Evolutionary conservation across 2,113 vertebrate genomes (phyloP).

Genomic region (Speoplatyrhinus poulsoni): DNA sequence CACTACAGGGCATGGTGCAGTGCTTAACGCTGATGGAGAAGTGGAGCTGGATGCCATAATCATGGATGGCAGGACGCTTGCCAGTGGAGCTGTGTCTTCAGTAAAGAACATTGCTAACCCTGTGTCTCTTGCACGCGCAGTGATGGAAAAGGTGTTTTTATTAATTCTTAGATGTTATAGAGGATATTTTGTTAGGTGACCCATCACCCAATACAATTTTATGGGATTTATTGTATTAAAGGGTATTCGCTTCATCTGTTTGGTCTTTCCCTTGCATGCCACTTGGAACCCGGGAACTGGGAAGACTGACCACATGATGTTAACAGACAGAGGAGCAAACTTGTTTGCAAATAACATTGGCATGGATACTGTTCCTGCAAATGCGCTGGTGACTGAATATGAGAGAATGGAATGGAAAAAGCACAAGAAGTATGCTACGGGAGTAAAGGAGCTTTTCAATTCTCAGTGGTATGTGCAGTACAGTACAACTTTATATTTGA

Average conservation of each 20-base stretch:
- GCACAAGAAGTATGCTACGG: constrained; percentile 61
- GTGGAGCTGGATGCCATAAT: constrained; percentile 78
- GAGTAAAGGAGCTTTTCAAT: constrained; percentile 72
- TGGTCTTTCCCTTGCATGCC: constrained; percentile 12
- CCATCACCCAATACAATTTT: too few species aligned
- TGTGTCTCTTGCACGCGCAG: constrained; percentile 71
- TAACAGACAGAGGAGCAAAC: constrained; percentile 73
- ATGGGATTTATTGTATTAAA: background rate
- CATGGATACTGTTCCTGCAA: constrained; percentile 54
- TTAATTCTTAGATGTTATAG: background rate
- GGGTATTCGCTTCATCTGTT: constrained; percentile 8
- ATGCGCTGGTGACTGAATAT: constrained; percentile 64
- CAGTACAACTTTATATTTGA: too few species aligned
- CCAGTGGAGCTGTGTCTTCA: constrained; percentile 68
- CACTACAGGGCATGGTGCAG: constrained; percentile 73
- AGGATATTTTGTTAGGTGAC: background rate
- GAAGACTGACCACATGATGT: constrained; percentile 73
- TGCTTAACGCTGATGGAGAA: constrained; percentile 74
- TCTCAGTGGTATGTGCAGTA: constrained; percentile 55
- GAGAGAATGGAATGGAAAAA: constrained; percentile 73
- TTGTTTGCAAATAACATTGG: constrained; percentile 74
- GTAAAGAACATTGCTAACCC: constrained; percentile 77
- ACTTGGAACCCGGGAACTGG: constrained; percentile 1
- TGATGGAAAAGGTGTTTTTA: constrained; percentile 71
- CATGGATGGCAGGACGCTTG: constrained; percentile 76